A percentile compares a stretch with the other conserved stretches of the same genome.
phyloP scores from a whole-genome alignment of 2,888 invertebrate species.

The Bibio marci region DNA sequence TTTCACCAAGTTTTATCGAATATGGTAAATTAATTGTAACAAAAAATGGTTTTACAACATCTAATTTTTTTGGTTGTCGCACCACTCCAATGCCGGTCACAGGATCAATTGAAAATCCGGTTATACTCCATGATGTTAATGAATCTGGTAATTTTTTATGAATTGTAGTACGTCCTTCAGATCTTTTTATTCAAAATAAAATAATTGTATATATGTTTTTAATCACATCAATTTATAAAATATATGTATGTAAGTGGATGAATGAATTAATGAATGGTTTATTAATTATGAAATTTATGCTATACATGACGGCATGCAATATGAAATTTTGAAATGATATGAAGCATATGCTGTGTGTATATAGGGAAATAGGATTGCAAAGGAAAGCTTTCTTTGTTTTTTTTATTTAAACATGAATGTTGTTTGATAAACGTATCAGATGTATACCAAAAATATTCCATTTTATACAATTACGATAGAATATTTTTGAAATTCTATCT shows the following conservation, averaged over 20 bases:
- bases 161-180: constrained; percentile 38
- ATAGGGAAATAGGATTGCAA: neutral
- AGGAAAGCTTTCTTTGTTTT: neutral
- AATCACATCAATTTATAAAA: neutral
- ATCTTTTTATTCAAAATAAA: constrained; percentile 18
- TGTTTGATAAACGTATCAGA: neutral
- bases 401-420: neutral
- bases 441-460: too few relatives aligned
- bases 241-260: too few relatives aligned
- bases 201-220: neutral
- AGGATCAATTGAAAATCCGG: constrained; percentile 66
- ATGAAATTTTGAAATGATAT: neutral
- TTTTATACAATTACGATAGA: too few relatives aligned
- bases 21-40: constrained; percentile 76
- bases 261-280: too few relatives aligned
- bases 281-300: neutral
- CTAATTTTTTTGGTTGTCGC: constrained; percentile 43
- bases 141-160: constrained; percentile 58
- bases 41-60: constrained; percentile 69
- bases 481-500: too few relatives aligned
- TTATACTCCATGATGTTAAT: constrained; percentile 69
- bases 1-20: constrained; percentile 77
- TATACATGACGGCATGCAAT: neutral
- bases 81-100: constrained; percentile 61
- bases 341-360: neutral